phyloP scores from a whole-genome alignment of 2,888 invertebrate species.

The Stenodema calcarata region DNA sequence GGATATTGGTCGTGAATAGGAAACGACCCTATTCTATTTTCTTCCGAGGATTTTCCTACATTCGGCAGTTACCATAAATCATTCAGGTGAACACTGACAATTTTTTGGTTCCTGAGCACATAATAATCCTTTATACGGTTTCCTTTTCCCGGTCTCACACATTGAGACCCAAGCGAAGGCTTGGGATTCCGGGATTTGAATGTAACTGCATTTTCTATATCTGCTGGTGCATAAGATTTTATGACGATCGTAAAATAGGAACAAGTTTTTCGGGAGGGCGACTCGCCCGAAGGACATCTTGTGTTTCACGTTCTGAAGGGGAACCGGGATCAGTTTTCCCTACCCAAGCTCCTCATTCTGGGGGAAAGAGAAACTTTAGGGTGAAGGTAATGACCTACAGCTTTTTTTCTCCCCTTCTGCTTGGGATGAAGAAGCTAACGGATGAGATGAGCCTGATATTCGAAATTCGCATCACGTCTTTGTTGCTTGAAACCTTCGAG shows the following conservation, averaged over 20 bases:
- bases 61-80: not conserved
- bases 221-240: too few relatives aligned
- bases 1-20: too few relatives aligned
- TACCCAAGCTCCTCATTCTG: not conserved
- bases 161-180: too few relatives aligned
- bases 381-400: not conserved
- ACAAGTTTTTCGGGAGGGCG: too few relatives aligned
- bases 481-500: not conserved
- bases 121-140: not conserved
- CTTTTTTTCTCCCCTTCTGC: not conserved
- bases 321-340: not conserved
- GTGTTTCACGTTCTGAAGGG: not conserved
- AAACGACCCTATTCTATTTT: not conserved
- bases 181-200: too few relatives aligned
- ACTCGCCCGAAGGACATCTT: not conserved
- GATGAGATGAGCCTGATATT: not conserved
- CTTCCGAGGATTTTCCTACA: not conserved
- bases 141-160: not conserved
- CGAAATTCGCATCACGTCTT: slow-evolving; percentile 11
- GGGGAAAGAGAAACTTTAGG: not conserved
- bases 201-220: too few relatives aligned
- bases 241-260: too few relatives aligned
- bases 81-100: not conserved
- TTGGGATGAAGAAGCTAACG: not conserved
- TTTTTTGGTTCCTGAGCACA: too few relatives aligned